These are phyloP conservation scores for Glossophaga mutica DNA, from an alignment of 2,797 vertebrate genomes.

Conservation along the genomic window DNA sequence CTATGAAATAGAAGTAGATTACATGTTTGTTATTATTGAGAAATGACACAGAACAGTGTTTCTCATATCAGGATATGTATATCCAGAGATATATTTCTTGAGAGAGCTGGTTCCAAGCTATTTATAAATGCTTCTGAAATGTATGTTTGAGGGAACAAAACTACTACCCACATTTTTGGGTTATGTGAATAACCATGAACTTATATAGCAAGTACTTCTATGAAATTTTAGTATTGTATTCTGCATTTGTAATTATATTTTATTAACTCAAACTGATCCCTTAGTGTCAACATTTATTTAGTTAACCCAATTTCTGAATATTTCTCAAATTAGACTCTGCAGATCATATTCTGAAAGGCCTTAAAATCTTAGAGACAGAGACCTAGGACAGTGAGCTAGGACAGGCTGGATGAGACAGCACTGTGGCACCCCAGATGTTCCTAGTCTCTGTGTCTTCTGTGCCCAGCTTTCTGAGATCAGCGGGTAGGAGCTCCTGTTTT, in stretches of 20 bases:
- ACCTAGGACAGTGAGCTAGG: background rate
- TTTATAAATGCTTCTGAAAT: background rate
- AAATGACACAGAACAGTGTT: background rate
- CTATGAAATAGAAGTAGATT: background rate
- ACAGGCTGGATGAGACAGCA: background rate
- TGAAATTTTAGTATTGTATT: background rate
- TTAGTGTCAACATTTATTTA: background rate
- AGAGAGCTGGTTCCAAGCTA: background rate
- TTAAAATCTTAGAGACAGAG: background rate
- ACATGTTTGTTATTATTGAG: background rate
- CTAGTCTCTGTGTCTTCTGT: background rate
- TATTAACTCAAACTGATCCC: background rate
- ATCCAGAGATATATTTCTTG: background rate
- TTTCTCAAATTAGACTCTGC: background rate
- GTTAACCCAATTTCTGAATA: background rate
- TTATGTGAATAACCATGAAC: background rate
- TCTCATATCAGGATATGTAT: background rate
- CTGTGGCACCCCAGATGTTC: background rate
- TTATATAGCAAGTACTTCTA: background rate
- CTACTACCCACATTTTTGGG: background rate
- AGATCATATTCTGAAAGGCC: background rate
- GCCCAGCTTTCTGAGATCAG: background rate
- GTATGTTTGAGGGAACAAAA: background rate
- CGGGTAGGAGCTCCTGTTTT: background rate
- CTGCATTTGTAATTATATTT: background rate